A percentile compares a stretch with the other conserved stretches of the same genome.
These are phyloP conservation scores for Hipposideros larvatus DNA, from an alignment of 2,797 vertebrate genomes.

Conservation along the genomic window DNA sequence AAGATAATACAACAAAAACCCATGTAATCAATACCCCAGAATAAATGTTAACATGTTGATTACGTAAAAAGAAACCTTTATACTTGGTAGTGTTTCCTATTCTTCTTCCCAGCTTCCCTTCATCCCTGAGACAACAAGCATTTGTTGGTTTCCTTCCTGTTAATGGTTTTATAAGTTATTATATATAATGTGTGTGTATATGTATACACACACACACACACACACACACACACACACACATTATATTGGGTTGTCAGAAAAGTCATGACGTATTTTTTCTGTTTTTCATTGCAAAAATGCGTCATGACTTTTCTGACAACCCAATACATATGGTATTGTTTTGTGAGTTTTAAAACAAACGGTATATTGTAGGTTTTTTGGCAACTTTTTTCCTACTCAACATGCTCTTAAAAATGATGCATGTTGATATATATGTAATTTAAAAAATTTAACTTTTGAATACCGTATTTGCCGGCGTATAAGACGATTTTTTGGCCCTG, in stretches of 20 bases:
- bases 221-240: too few species aligned
- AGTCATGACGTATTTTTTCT: too few species aligned
- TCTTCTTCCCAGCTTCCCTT: background rate
- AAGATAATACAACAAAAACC: background rate
- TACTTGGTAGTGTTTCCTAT: background rate
- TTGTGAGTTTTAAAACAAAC: conserved; percentile 50
- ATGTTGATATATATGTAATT: background rate
- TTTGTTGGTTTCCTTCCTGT: background rate
- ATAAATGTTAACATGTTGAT: conserved; percentile 27
- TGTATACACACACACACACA: too few species aligned
- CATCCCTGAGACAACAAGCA: background rate
- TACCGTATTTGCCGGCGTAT: too few species aligned
- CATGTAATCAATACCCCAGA: background rate
- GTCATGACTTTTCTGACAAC: too few species aligned
- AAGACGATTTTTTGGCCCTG: too few species aligned
- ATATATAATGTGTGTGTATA: background rate
- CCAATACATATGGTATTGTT: background rate
- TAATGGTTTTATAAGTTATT: background rate
- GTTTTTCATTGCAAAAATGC: too few species aligned
- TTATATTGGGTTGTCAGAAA: too few species aligned
- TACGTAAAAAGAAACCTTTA: background rate
- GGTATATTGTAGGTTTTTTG: background rate
- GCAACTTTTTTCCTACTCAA: background rate
- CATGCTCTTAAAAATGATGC: conserved; percentile 3
- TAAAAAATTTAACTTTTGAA: background rate